Evolutionary conservation across 2,888 invertebrate species (phyloP).

Genomic region (Eledona agricola): DNA sequence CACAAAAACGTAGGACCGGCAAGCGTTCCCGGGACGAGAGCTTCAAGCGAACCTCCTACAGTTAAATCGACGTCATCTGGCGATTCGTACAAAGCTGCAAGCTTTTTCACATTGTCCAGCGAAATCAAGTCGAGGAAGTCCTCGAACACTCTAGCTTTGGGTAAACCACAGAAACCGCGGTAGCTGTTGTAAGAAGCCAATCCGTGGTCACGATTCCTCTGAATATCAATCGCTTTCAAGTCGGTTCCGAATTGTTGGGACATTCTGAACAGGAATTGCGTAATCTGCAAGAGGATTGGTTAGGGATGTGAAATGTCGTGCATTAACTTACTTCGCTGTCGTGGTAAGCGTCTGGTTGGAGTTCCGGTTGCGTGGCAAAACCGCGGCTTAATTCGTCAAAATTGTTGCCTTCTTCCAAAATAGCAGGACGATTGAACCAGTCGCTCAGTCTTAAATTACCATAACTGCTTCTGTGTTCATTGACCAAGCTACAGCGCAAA

Average conservation of each 20-base stretch:
- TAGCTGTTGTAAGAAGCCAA: conserved; percentile 81
- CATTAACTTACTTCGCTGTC: conserved; percentile 72
- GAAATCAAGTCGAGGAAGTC: conserved; percentile 75
- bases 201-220: conserved; percentile 88
- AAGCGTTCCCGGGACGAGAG: conserved; percentile 77
- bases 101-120: conserved; percentile 11
- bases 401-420: conserved; percentile 71
- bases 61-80: conserved; percentile 54
- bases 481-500: conserved; percentile 64
- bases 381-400: conserved; percentile 81
- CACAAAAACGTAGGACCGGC: conserved; percentile 90
- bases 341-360: conserved; percentile 80
- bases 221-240: conserved; percentile 83
- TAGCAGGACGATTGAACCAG: conserved; percentile 73
- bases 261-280: conserved; percentile 73
- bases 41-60: conserved; percentile 66
- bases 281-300: conserved; percentile 64
- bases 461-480: conserved; percentile 66
- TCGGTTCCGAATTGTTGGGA: conserved; percentile 80
- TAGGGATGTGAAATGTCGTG: conserved; percentile 2
- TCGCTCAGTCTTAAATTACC: conserved; percentile 74
- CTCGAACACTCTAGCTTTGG: conserved; percentile 72
- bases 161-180: conserved; percentile 78
- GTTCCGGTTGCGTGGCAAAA: conserved; percentile 78
- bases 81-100: conserved; percentile 58